These are phyloP conservation scores for Xiphophorus maculatus DNA, from an alignment of 2,113 vertebrate species.

Conservation along the genomic window DNA sequence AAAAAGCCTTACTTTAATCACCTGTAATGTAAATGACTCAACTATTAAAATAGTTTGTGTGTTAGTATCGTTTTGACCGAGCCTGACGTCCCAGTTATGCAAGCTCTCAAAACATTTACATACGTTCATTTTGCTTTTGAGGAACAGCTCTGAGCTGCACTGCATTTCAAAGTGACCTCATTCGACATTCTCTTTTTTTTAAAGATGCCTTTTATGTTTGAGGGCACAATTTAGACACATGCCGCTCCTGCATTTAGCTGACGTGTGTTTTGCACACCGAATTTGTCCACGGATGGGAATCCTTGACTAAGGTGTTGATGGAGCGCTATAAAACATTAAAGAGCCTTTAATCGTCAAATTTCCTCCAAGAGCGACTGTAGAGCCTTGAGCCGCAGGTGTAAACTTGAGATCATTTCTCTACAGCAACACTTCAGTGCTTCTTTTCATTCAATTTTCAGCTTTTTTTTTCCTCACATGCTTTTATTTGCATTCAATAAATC, in stretches of 20 bases:
- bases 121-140: conserved; percentile 26
- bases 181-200: conserved; percentile 50
- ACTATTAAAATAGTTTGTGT: conserved; percentile 2
- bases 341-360: conserved; percentile 14
- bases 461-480: not conserved
- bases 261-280: conserved; percentile 37
- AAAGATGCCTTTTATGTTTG: conserved; percentile 35
- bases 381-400: conserved; percentile 3
- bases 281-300: conserved; percentile 38
- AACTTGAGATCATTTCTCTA: too few relatives aligned
- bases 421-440: not conserved
- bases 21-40: conserved; percentile 8
- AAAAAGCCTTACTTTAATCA: conserved; percentile 15
- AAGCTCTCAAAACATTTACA: conserved; percentile 15
- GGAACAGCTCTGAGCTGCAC: conserved; percentile 10
- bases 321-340: conserved; percentile 34
- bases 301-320: conserved; percentile 18
- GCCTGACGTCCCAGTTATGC: conserved; percentile 21
- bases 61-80: conserved; percentile 2
- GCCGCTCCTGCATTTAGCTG: conserved; percentile 52
- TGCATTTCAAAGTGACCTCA: conserved; percentile 27
- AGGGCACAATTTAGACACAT: conserved; percentile 41
- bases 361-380: not conserved
- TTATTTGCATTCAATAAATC: not conserved
- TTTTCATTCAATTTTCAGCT: not conserved